Conservation (phyloP, 1,140 invertebrate species). For the Panagrolaimus sp. region DNA sequence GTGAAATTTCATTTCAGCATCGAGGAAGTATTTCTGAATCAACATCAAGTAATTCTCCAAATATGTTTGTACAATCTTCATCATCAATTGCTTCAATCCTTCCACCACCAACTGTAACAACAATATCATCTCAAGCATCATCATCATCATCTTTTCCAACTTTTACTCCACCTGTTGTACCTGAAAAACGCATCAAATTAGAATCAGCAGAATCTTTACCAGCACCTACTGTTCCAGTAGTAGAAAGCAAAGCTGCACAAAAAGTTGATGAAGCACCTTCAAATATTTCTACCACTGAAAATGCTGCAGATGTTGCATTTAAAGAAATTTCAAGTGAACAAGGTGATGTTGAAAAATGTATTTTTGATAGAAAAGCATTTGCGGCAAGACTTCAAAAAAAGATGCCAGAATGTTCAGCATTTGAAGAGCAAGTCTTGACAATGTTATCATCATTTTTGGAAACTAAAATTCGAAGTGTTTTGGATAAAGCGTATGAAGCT, state of each 20-base stretch:
- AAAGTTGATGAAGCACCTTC: background rate
- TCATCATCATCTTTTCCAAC: too few relatives aligned
- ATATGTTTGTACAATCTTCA: background rate
- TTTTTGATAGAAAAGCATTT: background rate
- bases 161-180: too few relatives aligned
- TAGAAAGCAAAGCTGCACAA: background rate
- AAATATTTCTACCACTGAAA: background rate
- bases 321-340: background rate
- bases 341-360: background rate
- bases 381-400: background rate
- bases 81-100: background rate
- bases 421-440: background rate
- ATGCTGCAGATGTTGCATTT: background rate
- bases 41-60: background rate
- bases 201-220: background rate
- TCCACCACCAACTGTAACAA: background rate
- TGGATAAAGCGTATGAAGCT: background rate
- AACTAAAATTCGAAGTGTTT: background rate
- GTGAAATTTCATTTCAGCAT: background rate
- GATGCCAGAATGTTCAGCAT: background rate
- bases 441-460: background rate
- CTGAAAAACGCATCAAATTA: background rate
- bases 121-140: constrained; percentile 1
- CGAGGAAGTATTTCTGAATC: background rate
- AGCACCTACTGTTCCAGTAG: background rate